Conservation (phyloP, 2,888 invertebrate genomes). For the Melanostoma scalare region DNA sequence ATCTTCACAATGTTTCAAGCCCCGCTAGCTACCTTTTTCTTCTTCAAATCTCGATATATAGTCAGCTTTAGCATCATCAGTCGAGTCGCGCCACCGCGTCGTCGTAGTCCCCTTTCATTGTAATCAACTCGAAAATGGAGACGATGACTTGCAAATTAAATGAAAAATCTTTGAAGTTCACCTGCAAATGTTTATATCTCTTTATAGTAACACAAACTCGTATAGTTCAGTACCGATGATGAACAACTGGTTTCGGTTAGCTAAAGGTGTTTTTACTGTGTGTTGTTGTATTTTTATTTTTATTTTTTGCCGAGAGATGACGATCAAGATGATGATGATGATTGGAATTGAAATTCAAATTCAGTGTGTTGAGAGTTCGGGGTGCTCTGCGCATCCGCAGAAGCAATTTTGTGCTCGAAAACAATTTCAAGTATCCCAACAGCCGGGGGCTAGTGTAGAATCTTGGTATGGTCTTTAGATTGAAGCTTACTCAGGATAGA, state of each 20-base stretch:
- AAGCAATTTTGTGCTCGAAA: slow-evolving; percentile 73
- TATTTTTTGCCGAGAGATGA: slow-evolving; percentile 24
- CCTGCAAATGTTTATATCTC: slow-evolving; percentile 65
- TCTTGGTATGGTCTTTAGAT: slow-evolving; percentile 24
- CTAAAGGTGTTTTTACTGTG: slow-evolving; percentile 32
- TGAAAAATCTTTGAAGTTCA: slow-evolving; percentile 70
- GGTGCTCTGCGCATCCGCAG: slow-evolving; percentile 55
- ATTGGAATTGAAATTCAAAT: slow-evolving; percentile 44
- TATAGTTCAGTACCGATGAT: slow-evolving; percentile 70
- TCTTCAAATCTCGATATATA: slow-evolving; percentile 14
- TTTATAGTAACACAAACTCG: slow-evolving; percentile 24
- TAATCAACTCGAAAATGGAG: slow-evolving; percentile 72
- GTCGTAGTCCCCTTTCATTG: slow-evolving; percentile 57
- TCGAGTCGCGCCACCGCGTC: slow-evolving; percentile 19
- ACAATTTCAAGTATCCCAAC: slow-evolving; percentile 71
- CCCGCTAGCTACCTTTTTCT: slow-evolving; percentile 30
- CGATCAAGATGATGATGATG: slow-evolving; percentile 57
- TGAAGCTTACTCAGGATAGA: slow-evolving; percentile 23
- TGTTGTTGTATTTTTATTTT: slow-evolving; percentile 24
- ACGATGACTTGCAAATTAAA: slow-evolving; percentile 73
- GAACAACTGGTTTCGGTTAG: slow-evolving; percentile 64
- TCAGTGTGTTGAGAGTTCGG: slow-evolving; percentile 51
- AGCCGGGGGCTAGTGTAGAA: slow-evolving; percentile 45
- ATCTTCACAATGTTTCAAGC: slow-evolving; percentile 44
- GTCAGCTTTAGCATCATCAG: background rate